These are phyloP conservation scores for Isurus oxyrinchus DNA, from an alignment of 2,113 vertebrate genomes.

Conservation along the genomic window DNA sequence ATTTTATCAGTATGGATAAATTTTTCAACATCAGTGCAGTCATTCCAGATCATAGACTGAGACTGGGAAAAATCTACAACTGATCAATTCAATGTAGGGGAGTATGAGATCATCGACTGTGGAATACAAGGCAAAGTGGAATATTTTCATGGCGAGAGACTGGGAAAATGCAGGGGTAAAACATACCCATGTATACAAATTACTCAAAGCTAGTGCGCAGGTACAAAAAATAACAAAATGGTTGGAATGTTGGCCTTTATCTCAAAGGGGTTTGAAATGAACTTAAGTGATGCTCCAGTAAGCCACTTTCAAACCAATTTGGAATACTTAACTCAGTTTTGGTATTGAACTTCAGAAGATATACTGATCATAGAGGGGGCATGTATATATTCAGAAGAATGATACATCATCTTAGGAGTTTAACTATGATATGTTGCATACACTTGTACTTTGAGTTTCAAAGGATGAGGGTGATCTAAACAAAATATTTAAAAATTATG, in stretches of 20 bases:
- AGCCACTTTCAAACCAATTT: neutral
- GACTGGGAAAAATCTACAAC: neutral
- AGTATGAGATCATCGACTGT: neutral
- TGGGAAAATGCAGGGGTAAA: neutral
- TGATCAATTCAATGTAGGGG: neutral
- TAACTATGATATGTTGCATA: neutral
- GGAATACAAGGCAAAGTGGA: neutral
- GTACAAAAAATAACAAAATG: neutral
- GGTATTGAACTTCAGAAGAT: neutral
- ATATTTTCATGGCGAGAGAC: neutral
- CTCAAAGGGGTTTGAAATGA: neutral
- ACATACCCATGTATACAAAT: neutral
- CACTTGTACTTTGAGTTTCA: neutral
- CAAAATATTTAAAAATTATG: neutral
- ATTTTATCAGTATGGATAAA: neutral
- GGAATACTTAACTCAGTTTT: neutral
- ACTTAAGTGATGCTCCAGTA: neutral
- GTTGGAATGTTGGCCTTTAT: neutral
- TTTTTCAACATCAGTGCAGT: neutral
- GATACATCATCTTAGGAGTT: neutral
- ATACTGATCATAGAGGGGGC: neutral
- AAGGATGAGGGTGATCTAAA: neutral
- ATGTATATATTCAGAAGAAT: neutral
- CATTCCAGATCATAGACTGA: neutral
- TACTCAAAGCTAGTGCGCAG: neutral